A percentile compares a stretch with the other conserved stretches of the same genome.
Evolutionary conservation across 92 coral and sea anemone genomes (phyloP).

Genomic region (Micromussa lordhowensis): DNA sequence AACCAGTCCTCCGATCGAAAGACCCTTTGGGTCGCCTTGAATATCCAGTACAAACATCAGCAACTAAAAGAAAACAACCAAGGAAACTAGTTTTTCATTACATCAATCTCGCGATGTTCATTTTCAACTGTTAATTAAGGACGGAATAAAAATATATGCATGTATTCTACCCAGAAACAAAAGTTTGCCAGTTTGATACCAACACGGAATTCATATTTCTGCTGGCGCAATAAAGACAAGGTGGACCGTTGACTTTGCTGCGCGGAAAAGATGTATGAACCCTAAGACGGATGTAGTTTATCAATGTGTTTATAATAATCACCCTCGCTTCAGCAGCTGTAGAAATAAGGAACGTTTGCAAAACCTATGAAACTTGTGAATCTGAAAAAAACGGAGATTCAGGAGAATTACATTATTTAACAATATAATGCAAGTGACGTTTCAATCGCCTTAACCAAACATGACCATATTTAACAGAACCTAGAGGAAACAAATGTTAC

Average conservation of each 20-base stretch:
- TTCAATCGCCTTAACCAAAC: not conserved
- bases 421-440: not conserved
- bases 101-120: not conserved
- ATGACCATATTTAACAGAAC: no score
- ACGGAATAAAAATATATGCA: no score
- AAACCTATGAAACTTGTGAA: not conserved
- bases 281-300: no score
- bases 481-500: no score
- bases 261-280: no score
- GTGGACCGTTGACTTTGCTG: no score
- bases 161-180: no score
- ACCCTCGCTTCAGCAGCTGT: conserved; percentile 5
- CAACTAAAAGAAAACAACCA: not conserved
- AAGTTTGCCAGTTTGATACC: no score
- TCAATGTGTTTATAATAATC: not conserved
- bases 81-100: not conserved
- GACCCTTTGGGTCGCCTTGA: conserved; percentile 10
- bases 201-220: no score
- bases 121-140: not conserved
- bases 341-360: not conserved
- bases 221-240: no score
- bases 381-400: not conserved
- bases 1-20: conserved; percentile 5
- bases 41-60: conserved; percentile 14
- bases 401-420: not conserved